Evolutionary conservation across 2,113 vertebrate genomes (phyloP).

Genomic region (Cettia cetti): DNA sequence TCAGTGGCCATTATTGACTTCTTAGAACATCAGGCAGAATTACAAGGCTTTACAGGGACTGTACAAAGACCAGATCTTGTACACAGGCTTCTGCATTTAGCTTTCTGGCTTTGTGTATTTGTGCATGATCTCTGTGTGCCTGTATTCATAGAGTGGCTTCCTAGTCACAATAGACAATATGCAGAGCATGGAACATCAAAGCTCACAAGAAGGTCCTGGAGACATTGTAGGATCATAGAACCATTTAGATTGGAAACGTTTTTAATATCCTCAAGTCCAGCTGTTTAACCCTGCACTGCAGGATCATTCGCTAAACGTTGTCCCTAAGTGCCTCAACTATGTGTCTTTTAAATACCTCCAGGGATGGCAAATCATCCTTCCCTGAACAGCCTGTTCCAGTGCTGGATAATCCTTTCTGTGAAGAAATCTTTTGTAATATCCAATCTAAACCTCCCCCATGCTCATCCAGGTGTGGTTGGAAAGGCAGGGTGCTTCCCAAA

Average conservation of each 20-base stretch:
- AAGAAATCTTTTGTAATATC: background rate
- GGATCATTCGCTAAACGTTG: fast-evolving
- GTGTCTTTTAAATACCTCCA: background rate
- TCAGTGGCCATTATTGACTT: background rate
- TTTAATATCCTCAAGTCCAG: background rate
- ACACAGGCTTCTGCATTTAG: background rate
- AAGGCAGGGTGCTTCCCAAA: background rate
- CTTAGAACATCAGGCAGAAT: background rate
- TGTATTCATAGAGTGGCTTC: background rate
- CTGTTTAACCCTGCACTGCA: background rate
- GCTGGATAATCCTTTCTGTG: background rate
- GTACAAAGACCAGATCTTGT: background rate
- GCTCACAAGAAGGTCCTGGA: background rate
- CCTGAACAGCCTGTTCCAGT: background rate
- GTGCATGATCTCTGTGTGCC: background rate
- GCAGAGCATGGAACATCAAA: background rate
- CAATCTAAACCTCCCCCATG: background rate
- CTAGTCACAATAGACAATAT: background rate
- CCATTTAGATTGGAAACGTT: background rate
- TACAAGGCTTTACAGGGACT: background rate
- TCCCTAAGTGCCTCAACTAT: background rate
- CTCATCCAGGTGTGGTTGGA: background rate
- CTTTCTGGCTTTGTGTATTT: background rate
- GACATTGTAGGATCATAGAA: background rate
- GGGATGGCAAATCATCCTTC: background rate